Evolutionary conservation across 2,888 invertebrate genomes (phyloP).

Genomic region (Zaprionus lineosus): DNA sequence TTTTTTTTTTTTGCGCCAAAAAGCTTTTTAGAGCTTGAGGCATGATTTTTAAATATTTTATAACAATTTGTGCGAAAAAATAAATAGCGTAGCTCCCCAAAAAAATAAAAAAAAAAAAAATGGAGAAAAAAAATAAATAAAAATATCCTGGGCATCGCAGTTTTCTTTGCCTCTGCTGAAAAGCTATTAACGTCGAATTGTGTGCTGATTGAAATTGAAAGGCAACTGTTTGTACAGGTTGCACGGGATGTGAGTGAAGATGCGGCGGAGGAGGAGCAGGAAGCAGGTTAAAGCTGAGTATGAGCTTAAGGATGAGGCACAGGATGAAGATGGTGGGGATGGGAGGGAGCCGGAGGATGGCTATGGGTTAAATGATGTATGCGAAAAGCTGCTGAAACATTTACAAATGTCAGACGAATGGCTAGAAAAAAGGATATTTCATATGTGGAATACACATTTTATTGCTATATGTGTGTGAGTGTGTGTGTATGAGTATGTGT

Average conservation of each 20-base stretch:
- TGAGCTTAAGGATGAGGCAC: constrained; percentile 6
- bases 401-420: constrained; percentile 41
- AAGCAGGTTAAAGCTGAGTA: constrained; percentile 21
- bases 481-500: too few species aligned
- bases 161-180: constrained; percentile 15
- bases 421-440: constrained; percentile 7
- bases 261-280: not conserved
- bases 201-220: constrained; percentile 61
- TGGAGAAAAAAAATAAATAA: not conserved
- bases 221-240: constrained; percentile 52
- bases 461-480: too few species aligned
- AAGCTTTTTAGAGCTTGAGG: constrained; percentile 7
- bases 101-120: not conserved
- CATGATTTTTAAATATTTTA: constrained; percentile 74
- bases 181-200: constrained; percentile 53
- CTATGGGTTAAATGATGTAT: constrained; percentile 63
- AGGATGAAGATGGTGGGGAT: constrained; percentile 12
- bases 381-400: constrained; percentile 47
- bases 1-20: constrained; percentile 24
- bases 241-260: constrained; percentile 7
- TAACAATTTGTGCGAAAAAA: constrained; percentile 63
- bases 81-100: too few species aligned
- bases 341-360: too few species aligned
- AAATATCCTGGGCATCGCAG: not conserved
- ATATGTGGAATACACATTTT: too few species aligned